Conservation (phyloP, 2,888 invertebrate species). For the Syritta pipiens region DNA sequence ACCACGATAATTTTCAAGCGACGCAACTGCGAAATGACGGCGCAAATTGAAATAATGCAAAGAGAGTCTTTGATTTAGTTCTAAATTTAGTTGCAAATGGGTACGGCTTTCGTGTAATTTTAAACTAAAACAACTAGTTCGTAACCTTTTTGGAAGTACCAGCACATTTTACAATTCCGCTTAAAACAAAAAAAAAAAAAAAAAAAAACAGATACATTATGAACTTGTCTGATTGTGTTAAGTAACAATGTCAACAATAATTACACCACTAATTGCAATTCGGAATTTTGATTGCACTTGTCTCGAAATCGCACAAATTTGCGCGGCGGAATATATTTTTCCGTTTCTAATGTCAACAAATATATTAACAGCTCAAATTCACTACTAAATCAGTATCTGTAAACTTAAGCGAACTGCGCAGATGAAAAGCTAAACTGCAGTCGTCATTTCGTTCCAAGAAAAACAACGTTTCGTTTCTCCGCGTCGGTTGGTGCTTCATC, state of each 20-base stretch:
- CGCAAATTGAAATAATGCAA: too few relatives aligned
- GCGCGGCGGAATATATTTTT: neutral
- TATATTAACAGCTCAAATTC: neutral
- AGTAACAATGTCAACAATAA: neutral
- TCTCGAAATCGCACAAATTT: neutral
- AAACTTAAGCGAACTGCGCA: constrained; percentile 3
- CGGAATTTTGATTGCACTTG: neutral
- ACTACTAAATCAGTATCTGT: neutral
- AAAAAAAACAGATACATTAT: too few relatives aligned
- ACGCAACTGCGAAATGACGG: too few relatives aligned
- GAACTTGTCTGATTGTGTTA: too few relatives aligned
- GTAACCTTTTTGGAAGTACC: too few relatives aligned
- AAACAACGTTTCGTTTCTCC: neutral
- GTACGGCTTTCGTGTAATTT: too few relatives aligned
- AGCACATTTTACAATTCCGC: too few relatives aligned
- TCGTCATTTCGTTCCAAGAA: constrained; percentile 7
- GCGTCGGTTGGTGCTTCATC: neutral
- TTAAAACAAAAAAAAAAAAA: too few relatives aligned
- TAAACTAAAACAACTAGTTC: too few relatives aligned
- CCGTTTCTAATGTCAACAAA: constrained; percentile 22
- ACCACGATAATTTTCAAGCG: too few relatives aligned
- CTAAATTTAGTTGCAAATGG: too few relatives aligned
- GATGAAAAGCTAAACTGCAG: constrained; percentile 11
- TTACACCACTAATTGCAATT: neutral
- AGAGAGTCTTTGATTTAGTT: too few relatives aligned